Evolutionary conservation across 1,140 invertebrate species (phyloP), one percentile per base, ranked within the genome.

Genomic region (Drosophila littoralis): DNA sequence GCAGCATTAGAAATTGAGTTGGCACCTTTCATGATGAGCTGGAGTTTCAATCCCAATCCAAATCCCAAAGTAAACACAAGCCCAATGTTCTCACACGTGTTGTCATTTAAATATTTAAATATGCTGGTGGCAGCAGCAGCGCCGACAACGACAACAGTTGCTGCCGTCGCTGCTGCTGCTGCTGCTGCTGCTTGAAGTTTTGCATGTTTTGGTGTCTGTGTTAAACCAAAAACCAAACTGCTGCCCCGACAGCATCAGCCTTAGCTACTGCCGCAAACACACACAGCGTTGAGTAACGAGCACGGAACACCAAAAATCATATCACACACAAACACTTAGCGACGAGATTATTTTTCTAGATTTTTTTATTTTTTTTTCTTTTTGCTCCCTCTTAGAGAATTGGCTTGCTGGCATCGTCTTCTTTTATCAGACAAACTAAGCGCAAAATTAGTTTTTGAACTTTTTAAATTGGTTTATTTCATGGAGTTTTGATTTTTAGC

Each of bases 401-500:
- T 61, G 66, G 59, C 52, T 66, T 78, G 63, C 64, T 22, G 8
- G 63, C 69, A 65, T 54, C 80, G 60, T 84, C 82, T 85, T 65
- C 83, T 88, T 86, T 86, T 88, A 86, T 86, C 84, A 89, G 80
- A 90, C 77, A 90, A 90, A 90, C 86, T 90, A 91, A 90, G 86
- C 86, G 88, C 90, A 90, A 90, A 90, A 90, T 90, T 91, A 90
- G 88, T 90, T 90, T 90, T 90, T 91, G 76, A 90, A 90, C 88
- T 90, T 90, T 90, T 91, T 89, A 90, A 90, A 90, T 91, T 90
- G 82, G 86, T 91, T 90, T 90, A 90, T 90, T 90, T 90, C 86
- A 90, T 91, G 88, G 86, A 88, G 84, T 90, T 90, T 90, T 90
- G 86, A 90, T 90, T 90, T 91, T 91, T 83, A 91, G 83, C 88